A percentile compares a stretch with the other conserved stretches of the same genome.
These are phyloP conservation scores for Hepsetus odoe DNA, from an alignment of 2,113 vertebrate species.

Conservation along the genomic window DNA sequence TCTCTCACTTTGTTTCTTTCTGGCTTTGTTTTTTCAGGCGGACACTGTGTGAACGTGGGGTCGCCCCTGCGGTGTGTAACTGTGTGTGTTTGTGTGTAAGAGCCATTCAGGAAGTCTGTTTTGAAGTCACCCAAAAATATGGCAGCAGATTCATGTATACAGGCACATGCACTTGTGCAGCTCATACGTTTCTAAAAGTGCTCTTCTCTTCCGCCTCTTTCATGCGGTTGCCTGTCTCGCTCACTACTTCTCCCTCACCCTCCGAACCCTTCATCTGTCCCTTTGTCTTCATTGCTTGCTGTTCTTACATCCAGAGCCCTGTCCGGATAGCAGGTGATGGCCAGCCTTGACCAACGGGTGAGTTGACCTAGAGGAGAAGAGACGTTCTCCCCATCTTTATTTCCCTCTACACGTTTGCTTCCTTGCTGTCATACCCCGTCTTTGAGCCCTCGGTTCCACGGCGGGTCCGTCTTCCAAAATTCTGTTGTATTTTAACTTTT, in stretches of 20 bases:
- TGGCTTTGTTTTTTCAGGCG: not conserved
- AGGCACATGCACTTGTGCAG: not conserved
- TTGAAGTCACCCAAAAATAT: slow-evolving; percentile 10
- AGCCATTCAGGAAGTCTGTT: slow-evolving; percentile 44
- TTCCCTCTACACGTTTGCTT: not conserved
- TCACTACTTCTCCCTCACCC: not conserved
- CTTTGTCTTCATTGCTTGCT: not conserved
- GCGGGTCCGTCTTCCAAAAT: not conserved
- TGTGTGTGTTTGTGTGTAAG: too few species aligned
- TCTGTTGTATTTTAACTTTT: too few species aligned
- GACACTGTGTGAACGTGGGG: not conserved
- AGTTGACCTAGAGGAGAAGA: not conserved
- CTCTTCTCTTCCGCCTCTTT: slow-evolving; percentile 42
- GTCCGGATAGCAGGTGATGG: not conserved
- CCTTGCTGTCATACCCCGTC: too few species aligned
- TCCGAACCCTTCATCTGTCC: not conserved
- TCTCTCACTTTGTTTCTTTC: not conserved
- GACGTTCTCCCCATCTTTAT: not conserved
- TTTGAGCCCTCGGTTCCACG: not conserved
- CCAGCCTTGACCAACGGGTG: not conserved
- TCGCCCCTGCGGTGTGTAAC: not conserved
- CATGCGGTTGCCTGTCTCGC: not conserved
- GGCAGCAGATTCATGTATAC: not conserved
- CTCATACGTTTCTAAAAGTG: slow-evolving; percentile 6
- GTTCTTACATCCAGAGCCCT: not conserved